phyloP scores from a whole-genome alignment of 2,888 invertebrate species.

The Aethes cnicana region DNA sequence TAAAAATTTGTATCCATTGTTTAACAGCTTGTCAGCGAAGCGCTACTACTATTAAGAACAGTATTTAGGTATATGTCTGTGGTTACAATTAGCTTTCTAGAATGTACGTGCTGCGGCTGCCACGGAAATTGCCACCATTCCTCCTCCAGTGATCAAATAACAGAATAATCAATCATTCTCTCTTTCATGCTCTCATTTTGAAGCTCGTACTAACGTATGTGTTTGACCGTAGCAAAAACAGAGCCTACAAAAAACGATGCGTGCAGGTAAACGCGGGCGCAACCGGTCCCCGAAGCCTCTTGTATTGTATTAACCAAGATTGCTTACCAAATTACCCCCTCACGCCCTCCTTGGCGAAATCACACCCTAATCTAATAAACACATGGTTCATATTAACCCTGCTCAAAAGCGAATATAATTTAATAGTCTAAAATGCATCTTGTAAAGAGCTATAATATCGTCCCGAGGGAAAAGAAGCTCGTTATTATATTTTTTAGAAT shows the following conservation, averaged over 20 bases:
- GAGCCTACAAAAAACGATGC: conserved; percentile 41
- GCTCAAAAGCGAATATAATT: conserved; percentile 48
- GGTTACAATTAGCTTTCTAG: background rate
- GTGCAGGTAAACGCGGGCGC: conserved; percentile 66
- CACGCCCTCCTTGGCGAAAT: conserved; percentile 36
- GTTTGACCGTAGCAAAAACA: conserved; percentile 27
- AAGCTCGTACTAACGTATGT: background rate
- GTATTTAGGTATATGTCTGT: background rate
- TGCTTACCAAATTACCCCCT: conserved; percentile 60
- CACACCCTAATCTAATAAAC: conserved; percentile 36
- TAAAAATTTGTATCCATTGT: too few relatives aligned
- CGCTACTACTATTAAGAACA: background rate
- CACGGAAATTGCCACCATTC: background rate
- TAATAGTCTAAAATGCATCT: conserved; percentile 53
- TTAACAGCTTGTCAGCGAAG: too few relatives aligned
- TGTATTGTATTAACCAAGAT: conserved; percentile 65
- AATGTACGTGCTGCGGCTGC: conserved; percentile 9
- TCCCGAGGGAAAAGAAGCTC: conserved; percentile 39
- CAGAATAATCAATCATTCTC: background rate
- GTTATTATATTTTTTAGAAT: conserved; percentile 5
- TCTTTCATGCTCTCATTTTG: background rate
- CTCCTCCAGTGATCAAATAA: background rate
- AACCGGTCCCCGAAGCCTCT: conserved; percentile 55
- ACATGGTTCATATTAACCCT: conserved; percentile 28
- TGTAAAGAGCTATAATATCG: conserved; percentile 40